Evolutionary conservation across 2,113 vertebrate species (phyloP).

Genomic region (Regulus satrapa): DNA sequence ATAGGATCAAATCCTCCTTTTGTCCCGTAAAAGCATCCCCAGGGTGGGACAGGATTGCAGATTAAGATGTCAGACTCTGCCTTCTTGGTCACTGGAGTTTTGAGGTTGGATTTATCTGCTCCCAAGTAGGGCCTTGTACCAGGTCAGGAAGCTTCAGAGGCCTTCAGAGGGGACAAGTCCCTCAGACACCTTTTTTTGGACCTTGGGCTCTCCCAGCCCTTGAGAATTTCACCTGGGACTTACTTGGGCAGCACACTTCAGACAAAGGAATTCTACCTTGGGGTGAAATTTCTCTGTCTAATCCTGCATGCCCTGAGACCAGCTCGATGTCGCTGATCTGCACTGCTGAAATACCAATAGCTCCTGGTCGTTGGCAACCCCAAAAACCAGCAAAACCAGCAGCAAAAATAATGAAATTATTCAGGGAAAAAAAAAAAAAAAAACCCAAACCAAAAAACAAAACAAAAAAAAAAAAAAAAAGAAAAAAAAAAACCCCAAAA

Average conservation of each 20-base stretch:
- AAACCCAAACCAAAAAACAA: no score
- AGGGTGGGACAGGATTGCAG: neutral
- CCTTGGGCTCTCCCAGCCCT: accelerated
- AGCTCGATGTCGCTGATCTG: accelerated
- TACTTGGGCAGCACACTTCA: neutral
- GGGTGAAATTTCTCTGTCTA: accelerated
- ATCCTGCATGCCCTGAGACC: neutral
- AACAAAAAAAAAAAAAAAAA: neutral
- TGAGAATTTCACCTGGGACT: neutral
- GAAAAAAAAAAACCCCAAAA: no score
- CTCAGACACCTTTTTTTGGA: neutral
- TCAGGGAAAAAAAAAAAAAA: neutral
- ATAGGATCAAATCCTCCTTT: neutral
- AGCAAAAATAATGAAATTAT: neutral
- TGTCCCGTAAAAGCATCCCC: neutral
- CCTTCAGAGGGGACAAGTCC: neutral
- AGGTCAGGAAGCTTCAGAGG: neutral
- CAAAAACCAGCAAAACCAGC: neutral
- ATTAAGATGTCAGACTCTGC: neutral
- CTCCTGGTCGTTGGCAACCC: neutral
- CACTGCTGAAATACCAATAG: neutral
- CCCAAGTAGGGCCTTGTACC: no score
- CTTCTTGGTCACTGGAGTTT: neutral
- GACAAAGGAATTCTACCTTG: neutral
- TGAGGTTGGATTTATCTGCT: neutral